Conservation (phyloP, 2,797 vertebrate species). For the Schizopygopsis pylzovi region DNA sequence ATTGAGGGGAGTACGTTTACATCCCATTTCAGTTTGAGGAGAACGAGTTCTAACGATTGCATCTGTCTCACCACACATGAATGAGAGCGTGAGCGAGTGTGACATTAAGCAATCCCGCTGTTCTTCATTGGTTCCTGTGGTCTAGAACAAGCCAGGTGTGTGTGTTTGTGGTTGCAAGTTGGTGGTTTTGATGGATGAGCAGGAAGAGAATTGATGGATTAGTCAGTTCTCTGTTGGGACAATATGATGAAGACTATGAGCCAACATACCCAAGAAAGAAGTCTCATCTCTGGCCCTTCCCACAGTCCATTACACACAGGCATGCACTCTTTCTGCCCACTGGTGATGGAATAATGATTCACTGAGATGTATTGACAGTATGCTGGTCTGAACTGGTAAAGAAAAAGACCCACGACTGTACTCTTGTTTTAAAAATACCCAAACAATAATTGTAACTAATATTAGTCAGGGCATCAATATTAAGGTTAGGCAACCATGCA, state of each 20-base stretch:
- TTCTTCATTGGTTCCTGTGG: constrained; percentile 75
- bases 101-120: constrained; percentile 75
- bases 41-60: constrained; percentile 39
- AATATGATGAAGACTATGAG: constrained; percentile 83
- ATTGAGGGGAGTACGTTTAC: constrained; percentile 21
- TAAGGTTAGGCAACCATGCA: neutral
- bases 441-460: neutral
- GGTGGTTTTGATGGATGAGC: constrained; percentile 79
- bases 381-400: constrained; percentile 14
- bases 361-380: constrained; percentile 41
- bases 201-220: constrained; percentile 85
- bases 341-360: constrained; percentile 50
- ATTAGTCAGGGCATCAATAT: neutral
- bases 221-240: constrained; percentile 85
- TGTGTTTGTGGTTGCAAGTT: constrained; percentile 55
- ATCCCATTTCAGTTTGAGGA: constrained; percentile 29
- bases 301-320: constrained; percentile 52
- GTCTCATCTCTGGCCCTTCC: constrained; percentile 55
- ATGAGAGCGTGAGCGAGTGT: constrained; percentile 56
- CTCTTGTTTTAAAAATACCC: neutral
- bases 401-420: neutral
- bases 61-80: constrained; percentile 46
- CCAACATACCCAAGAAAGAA: constrained; percentile 81
- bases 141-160: constrained; percentile 62
- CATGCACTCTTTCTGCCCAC: constrained; percentile 35